These are phyloP conservation scores for Lithobates sylvaticus DNA, from an alignment of 2,797 vertebrate genomes.

Conservation along the genomic window DNA sequence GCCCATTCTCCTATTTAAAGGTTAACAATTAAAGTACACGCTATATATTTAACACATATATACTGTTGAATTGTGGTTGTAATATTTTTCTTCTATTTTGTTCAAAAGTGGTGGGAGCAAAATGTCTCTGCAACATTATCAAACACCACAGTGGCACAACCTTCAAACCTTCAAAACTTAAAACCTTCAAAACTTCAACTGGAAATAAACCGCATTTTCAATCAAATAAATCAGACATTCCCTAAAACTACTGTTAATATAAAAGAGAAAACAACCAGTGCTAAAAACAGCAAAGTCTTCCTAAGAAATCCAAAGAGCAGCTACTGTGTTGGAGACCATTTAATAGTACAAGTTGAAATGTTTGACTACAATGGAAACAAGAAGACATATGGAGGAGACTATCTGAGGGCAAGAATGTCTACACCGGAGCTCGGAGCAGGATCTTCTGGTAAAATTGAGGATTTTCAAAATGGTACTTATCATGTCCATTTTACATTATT, in stretches of 20 bases:
- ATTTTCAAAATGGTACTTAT: slow-evolving; percentile 40
- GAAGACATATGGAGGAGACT: slow-evolving; percentile 67
- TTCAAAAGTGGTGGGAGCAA: neutral
- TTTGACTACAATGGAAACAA: slow-evolving; percentile 55
- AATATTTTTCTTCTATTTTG: neutral
- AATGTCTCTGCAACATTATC: neutral
- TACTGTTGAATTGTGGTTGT: neutral
- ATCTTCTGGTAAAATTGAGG: slow-evolving; percentile 34
- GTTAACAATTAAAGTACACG: no score
- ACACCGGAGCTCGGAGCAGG: slow-evolving; percentile 56
- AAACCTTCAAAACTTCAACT: neutral
- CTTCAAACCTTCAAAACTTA: no score
- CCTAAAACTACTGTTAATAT: neutral
- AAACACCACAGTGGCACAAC: neutral
- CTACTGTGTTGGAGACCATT: slow-evolving; percentile 60
- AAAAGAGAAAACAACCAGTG: slow-evolving; percentile 37
- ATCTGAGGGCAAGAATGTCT: slow-evolving; percentile 63
- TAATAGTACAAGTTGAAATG: slow-evolving; percentile 55
- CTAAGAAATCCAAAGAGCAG: slow-evolving; percentile 38
- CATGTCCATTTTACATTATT: slow-evolving; percentile 33
- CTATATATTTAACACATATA: neutral
- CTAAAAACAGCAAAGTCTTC: slow-evolving; percentile 48
- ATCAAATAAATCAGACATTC: neutral
- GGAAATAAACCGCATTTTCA: neutral
- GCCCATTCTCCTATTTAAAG: no score